Base-by-base conservation (phyloP, 2,888 invertebrate genomes). In the Hydrotaea diabolus region DNA sequence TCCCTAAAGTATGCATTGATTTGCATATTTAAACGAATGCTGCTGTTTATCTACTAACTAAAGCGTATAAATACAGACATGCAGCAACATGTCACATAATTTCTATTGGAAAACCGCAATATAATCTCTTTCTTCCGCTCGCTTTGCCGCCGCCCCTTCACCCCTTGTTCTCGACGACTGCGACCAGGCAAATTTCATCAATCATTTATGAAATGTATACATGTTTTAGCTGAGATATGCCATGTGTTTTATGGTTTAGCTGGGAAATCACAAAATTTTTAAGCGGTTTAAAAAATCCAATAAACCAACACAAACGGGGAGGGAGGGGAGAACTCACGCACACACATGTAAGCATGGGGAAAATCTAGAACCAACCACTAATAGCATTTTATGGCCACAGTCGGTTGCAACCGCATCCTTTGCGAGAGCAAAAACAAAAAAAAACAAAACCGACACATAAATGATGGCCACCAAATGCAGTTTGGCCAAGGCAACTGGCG, bases 51-150 rank as follows among this genome's bases (percentile, higher is more conserved):
- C 69, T 69, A 69, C 43, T 43, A 46, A 43, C 19, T 39, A 8
- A 19, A 39, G 64, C 66, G 17, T 59, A 59, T 23, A 59, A 23
- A 59, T 26, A 66, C 66, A 43, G 66, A 19, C 36, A 66, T n/a
- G 31, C 26, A 64, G 43, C 69, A 23, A 23, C 23, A 74, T 74
- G 74, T 74, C 57, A 74, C 74, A 74, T 43, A 23, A 53, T 57
- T 73, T 59, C 23, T 17, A 53, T 53, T 53, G 71, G 17, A 69
- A 46, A 26, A 69, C 69, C 69, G 46, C 49, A 71, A 71, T 46
- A 31, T 71, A 53, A 71, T 71, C 49, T 49, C 49, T 2, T 3
- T 43, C 43, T 3, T 9, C 15, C 15, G 43, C 69, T 71, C 71
- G 53, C 59, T 59, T 4, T 21, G 3, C 31, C 31, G 2, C 31